Evolutionary conservation across 2,888 invertebrate species (phyloP), one percentile per base, ranked within the genome.

Genomic region (Drosophila falleni): DNA sequence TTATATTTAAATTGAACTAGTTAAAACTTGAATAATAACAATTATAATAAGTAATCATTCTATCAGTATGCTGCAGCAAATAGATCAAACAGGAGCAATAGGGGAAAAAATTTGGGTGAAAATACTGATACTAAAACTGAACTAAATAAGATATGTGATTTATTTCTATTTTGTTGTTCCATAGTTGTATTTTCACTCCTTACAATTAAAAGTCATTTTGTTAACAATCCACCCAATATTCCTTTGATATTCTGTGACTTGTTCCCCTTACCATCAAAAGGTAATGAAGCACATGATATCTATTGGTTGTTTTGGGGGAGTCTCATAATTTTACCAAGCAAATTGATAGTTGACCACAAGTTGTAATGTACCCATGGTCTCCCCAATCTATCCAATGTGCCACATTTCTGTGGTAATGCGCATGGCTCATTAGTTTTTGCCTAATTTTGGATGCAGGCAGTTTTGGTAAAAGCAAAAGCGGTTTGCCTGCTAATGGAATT

Each of bases 401-500:
- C 51, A 51, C 42, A 51, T 71, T 70, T 70, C 74, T 72, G 69
- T 69, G 76, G 76, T 63, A 78, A 71, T 73, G 83, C 72, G 68
- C 75, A 80, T 88, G 82, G 80, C 80, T 86, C 84, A 86, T 86
- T 85, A 83, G 86, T 88, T 85, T 75, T 70, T 74, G 87, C 76
- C 89, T 86, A 88, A 85, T 85, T 85, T 86, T 63, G 66, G 78
- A 78, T 88, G 86, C 78, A 74, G 68, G 61, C 81, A 16, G 11
- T 42, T 41, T 42, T 26, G 41, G 53, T 15, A 39, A 53, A 39
- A 42, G 61, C 33, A 46, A 44, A 41, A 37, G 19, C 31, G 56
- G 46, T 23, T 47, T 71, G 61, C 82, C 74, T 80, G 80, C 81
- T 88, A 89, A 90, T 89, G 90, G 88, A 89, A 87, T 90, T 91